Evolutionary conservation across 2,888 invertebrate species (phyloP), one percentile per base, ranked within the genome.

Genomic region (Limnephilus auricula): DNA sequence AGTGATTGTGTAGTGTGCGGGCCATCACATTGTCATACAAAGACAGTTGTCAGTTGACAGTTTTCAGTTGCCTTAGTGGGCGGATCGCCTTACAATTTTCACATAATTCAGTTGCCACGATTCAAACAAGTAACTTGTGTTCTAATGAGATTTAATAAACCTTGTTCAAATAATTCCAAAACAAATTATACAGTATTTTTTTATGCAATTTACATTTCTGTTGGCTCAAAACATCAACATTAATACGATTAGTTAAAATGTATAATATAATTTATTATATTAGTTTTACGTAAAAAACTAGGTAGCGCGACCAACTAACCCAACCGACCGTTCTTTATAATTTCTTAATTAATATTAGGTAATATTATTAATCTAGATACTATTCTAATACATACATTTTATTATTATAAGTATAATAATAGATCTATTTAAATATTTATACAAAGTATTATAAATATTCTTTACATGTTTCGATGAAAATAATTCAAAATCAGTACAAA

Each of bases 251-350:
- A 85, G 30, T 85, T 40, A n/a, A 40, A 85, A n/a, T 84, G 34
- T 40, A 82, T 84, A 84, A 82, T 84, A 84, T 84, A 34, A 84
- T 85, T 40, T 40, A 40, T 85, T 40, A 40, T 45, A 30, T 85
- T 40, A 40, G 34, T 40, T 37, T 37, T 25, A 85, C n/a, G 85
- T 85, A 85, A 40, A 85, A 85, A 85, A 85, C 85, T 37, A 34
- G 34, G 82, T 40, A 90, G 90, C 90, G 90, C 90, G 90, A 90
- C 90, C 90, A 84, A 90, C 90, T 15, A 34, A 50, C 45, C 80
- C 45, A 32, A 82, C 89, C 90, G 90, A 90, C 84, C 87, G 82
- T 84, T 65, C 65, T 25, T 65, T 65, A 25, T 65, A 37, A 13
- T 85, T 85, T 85, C 30, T 30, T 40, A 85, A 12, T 85, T 40